Evolutionary conservation across 1,140 invertebrate genomes (phyloP).

Genomic region (Leptonema lineaticorne): DNA sequence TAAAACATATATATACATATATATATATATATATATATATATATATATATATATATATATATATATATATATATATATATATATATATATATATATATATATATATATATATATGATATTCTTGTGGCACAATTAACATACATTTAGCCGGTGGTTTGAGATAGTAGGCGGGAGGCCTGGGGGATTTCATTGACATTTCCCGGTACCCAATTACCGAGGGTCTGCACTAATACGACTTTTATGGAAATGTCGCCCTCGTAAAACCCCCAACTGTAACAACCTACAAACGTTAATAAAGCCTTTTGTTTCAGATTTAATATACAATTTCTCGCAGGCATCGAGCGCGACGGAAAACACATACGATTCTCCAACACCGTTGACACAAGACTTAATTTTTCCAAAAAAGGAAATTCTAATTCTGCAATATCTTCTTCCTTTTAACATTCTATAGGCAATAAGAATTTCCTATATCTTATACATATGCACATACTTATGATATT

Average conservation of each 20-base stretch:
- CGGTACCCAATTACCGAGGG: constrained; percentile 27
- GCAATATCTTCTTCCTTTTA: too few relatives aligned
- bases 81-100: too few relatives aligned
- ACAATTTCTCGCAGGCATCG: constrained; percentile 9
- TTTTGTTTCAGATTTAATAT: constrained; percentile 31
- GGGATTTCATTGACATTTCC: constrained; percentile 29
- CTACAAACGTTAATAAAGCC: constrained; percentile 29
- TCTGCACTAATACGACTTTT: constrained; percentile 30
- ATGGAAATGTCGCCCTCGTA: constrained; percentile 30
- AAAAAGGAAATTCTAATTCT: too few relatives aligned
- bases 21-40: too few relatives aligned
- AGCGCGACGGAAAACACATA: too few relatives aligned
- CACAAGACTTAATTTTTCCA: constrained; percentile 4
- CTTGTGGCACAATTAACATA: constrained; percentile 28
- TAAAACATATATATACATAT: too few relatives aligned
- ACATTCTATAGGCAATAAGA: too few relatives aligned
- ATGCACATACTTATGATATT: too few relatives aligned
- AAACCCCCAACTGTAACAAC: constrained; percentile 25
- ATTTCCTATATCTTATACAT: too few relatives aligned
- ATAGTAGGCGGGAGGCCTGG: background rate
- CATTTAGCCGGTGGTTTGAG: constrained; percentile 11
- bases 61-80: too few relatives aligned
- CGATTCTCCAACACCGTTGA: background rate
- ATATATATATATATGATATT: constrained; percentile 20
- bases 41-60: too few relatives aligned